Base-by-base conservation (phyloP, 1,140 invertebrate genomes). In the Bombyx mori region DNA sequence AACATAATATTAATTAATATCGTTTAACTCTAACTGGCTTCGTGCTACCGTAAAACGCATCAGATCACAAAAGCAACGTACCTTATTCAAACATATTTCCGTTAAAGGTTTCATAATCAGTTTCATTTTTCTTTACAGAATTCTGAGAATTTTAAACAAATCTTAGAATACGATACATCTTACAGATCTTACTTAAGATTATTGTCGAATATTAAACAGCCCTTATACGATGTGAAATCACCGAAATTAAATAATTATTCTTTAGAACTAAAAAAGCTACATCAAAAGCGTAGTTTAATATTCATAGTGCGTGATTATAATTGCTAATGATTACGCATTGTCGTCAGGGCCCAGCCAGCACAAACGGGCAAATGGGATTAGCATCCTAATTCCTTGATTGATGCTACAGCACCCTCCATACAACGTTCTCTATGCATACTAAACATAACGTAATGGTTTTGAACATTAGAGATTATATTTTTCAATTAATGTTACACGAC, bases 381-480 rank as follows among this genome's bases (percentile, higher is more conserved):
- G 68, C 64, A 58, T 59, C 68, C 75, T 76, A 81, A 81, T 79
- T 77, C 76, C 71, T 76, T 79, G 78, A 81, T 81, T 79, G 78
- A 81, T 81, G 74, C 61, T 65, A 71, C 58, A 68, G 65, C 71
- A 71, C 74, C 75, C 76, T 67, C 63, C 63, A 60, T 66, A 65
- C 68, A 61, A 52, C 61, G 62, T 66, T 35, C 64, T 58, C 65
- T 75, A 69, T 73, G 73, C 71, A 71, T 70, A 72, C 57, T 61
- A 64, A 52, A 68, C 66, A 67, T 52, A 70, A 65, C 65, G 64
- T 63, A 43, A 61, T 57, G 56, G 26, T 35, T 35, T 35, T 35
- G 26, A 35, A 2, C 1, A 35, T 3, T 35, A 35, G 4, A 35
- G 26, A 35, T 35, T 35, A 35, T 35, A 35, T 35, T 35, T 35